Evolutionary conservation across 2,113 vertebrate genomes (phyloP).

Genomic region (Gavia stellata): DNA sequence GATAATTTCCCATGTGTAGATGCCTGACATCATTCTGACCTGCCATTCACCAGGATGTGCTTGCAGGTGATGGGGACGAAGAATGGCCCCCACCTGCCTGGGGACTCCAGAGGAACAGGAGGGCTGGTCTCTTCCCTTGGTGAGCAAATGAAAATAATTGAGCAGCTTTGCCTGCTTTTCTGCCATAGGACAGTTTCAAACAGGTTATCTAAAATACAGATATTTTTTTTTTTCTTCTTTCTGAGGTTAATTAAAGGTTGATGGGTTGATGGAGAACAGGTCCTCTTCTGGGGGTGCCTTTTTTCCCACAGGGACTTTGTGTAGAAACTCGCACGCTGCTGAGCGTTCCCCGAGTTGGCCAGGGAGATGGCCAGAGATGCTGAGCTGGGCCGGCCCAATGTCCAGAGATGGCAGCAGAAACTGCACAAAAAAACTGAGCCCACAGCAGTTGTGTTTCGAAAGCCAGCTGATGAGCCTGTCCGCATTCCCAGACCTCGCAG

Average conservation of each 20-base stretch:
- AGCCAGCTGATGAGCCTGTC: not conserved
- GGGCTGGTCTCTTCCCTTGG: not conserved
- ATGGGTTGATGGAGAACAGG: not conserved
- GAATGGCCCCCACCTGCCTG: not conserved
- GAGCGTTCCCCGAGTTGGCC: not conserved
- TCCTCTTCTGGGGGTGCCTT: not conserved
- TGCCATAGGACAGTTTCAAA: not conserved
- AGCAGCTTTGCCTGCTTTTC: not conserved
- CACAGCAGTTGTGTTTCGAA: not conserved
- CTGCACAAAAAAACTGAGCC: not conserved
- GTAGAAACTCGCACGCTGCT: fast-evolving
- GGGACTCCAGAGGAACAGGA: not conserved
- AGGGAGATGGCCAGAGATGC: not conserved
- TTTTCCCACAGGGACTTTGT: not conserved
- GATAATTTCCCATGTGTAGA: not conserved
- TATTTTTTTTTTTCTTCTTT: not conserved
- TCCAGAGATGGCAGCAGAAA: not conserved
- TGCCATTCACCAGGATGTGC: not conserved
- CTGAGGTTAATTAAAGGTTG: not conserved
- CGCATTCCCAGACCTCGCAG: not conserved
- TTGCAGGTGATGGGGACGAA: not conserved
- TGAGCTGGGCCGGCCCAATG: not conserved
- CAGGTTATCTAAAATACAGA: not conserved
- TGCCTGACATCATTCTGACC: not conserved
- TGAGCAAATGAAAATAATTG: not conserved